These are phyloP conservation scores for Acromyrmex heyeri DNA, from an alignment of 1,140 invertebrate genomes.

Conservation along the genomic window DNA sequence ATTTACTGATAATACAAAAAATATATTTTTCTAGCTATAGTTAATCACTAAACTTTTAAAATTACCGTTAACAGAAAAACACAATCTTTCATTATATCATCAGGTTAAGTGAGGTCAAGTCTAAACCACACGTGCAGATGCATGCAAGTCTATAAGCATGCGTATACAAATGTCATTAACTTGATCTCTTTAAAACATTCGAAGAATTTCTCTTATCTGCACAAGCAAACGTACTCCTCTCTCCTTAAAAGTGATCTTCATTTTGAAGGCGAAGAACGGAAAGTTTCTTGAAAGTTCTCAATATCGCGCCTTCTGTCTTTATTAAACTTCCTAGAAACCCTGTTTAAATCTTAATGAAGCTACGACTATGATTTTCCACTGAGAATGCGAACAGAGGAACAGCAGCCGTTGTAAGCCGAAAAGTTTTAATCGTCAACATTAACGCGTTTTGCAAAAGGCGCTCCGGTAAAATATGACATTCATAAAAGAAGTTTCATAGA, in stretches of 20 bases:
- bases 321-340: constrained; percentile 38
- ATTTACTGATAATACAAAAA: too few species aligned
- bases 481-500: constrained; percentile 21
- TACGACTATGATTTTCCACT: constrained; percentile 28
- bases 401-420: not conserved
- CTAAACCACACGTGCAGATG: too few species aligned
- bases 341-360: constrained; percentile 53
- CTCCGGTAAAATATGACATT: not conserved
- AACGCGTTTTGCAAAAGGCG: constrained; percentile 7
- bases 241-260: not conserved
- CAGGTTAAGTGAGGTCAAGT: too few species aligned
- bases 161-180: not conserved
- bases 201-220: constrained; percentile 27
- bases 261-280: constrained; percentile 7
- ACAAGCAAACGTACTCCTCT: not conserved
- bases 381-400: not conserved
- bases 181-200: not conserved
- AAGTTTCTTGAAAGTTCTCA: constrained; percentile 47
- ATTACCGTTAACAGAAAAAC: too few species aligned
- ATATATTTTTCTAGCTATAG: too few species aligned
- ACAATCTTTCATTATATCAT: too few species aligned
- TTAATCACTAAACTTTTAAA: too few species aligned
- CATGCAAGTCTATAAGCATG: not conserved
- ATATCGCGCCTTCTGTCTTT: constrained; percentile 51
- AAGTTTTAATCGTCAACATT: constrained; percentile 42